Evolutionary conservation across 2,888 invertebrate genomes (phyloP), one percentile per base, ranked within the genome.

Genomic region (Hermaeophaga mercurialis): DNA sequence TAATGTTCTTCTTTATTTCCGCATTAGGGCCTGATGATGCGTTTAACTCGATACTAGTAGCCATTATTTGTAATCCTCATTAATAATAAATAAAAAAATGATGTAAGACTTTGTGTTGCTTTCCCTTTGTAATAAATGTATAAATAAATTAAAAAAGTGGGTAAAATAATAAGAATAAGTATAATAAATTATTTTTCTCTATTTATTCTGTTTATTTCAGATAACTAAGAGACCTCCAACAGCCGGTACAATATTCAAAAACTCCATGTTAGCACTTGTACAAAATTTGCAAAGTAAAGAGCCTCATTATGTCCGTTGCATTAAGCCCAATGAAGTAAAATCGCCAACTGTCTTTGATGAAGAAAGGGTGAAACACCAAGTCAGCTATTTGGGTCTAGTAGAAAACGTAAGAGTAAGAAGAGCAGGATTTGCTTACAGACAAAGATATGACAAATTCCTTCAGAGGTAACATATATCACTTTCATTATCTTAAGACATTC

Each of bases 401-500:
- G 97, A 98, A 81, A 97, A 97, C 80, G 94, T 97, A 39, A 85
- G 96, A 58, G 97, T 98, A 12, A 85, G 97, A 3, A 85, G 97
- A 72, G 97, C 97, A 54, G 98, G 98, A 36, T 98, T 98, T 80
- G 97, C 96, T n/a, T 90, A 93, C 78, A 85, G 98, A 36, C 94
- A 95, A 81, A 85, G 91, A 61, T 98, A 96, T 80, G 93, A 92
- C 74, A 85, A 92, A 71, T 97, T 97, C 82, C 84, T 96, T 61
- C 86, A 91, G 77, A 88, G 89, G 86, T 87, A 73, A 38, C 9
- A 26, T 26, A 53, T 11, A 6, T 58, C 28, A 12, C 9, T 24
- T n/a, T n/a, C n/a, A n/a, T n/a, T n/a, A 18, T 9, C 17, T 46
- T 15, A 9, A n/a, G 17, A 31, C 15, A 5, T n/a, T 1, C 3